Percentiles rank a stretch among this genome's conserved stretches.
phyloP scores from a whole-genome alignment of 2,888 invertebrate genomes.

The Ormyrus labotus region DNA sequence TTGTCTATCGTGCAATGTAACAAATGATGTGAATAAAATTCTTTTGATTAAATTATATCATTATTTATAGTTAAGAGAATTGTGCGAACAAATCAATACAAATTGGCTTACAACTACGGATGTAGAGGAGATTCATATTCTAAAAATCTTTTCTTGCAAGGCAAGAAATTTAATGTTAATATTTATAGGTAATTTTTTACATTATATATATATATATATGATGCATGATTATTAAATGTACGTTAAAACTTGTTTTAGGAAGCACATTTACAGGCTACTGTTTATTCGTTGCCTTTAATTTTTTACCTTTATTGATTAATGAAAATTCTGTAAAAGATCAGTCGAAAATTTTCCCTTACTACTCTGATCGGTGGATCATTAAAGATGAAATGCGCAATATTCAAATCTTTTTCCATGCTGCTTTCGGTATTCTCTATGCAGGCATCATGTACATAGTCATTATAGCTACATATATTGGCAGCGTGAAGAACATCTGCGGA shows the following conservation, averaged over 20 bases:
- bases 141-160: constrained; percentile 13
- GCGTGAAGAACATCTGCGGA: constrained; percentile 32
- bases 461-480: constrained; percentile 16
- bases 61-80: constrained; percentile 1
- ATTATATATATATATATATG: not conserved
- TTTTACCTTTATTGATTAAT: not conserved
- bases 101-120: constrained; percentile 8
- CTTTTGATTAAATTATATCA: not conserved
- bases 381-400: not conserved
- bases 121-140: not conserved
- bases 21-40: not conserved
- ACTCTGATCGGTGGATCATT: constrained; percentile 26
- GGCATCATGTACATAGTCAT: not conserved
- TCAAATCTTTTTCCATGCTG: constrained; percentile 1
- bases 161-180: not conserved
- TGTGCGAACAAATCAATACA: not conserved
- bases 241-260: too few relatives aligned
- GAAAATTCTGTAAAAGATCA: not conserved
- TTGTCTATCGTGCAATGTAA: not conserved
- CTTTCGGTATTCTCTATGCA: not conserved
- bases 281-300: not conserved
- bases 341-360: constrained; percentile 20
- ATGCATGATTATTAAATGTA: too few relatives aligned
- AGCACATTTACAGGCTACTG: too few relatives aligned
- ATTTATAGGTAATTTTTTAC: constrained; percentile 12